phyloP scores from a whole-genome alignment of 2,888 invertebrate species.

The Andrena chrysosceles region DNA sequence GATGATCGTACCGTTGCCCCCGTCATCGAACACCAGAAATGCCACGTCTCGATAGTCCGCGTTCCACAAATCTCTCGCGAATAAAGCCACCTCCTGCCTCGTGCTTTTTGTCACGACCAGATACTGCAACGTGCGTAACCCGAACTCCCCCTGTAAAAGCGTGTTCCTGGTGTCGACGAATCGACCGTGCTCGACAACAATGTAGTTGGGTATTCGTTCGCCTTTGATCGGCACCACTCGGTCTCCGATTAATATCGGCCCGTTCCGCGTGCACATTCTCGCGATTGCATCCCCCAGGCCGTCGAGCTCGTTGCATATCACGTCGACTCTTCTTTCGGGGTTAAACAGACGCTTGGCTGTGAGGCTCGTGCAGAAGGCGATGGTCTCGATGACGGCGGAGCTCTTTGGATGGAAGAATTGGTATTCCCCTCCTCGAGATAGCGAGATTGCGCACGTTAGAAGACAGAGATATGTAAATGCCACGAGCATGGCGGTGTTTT shows the following conservation, averaged over 20 bases:
- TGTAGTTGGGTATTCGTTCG: slow-evolving; percentile 27
- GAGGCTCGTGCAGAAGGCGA: slow-evolving; percentile 20
- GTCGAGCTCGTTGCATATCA: slow-evolving; percentile 7
- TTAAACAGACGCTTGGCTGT: slow-evolving; percentile 38
- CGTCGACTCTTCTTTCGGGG: slow-evolving; percentile 27
- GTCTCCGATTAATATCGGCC: slow-evolving; percentile 1
- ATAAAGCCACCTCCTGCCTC: background rate
- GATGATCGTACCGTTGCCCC: slow-evolving; percentile 20
- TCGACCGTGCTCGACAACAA: slow-evolving; percentile 28
- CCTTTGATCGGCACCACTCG: background rate
- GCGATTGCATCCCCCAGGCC: slow-evolving; percentile 30
- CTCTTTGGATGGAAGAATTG: slow-evolving; percentile 11
- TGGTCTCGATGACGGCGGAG: slow-evolving; percentile 1
- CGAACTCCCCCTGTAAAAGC: background rate
- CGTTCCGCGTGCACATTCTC: background rate
- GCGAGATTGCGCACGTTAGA: background rate
- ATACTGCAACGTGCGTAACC: slow-evolving; percentile 24
- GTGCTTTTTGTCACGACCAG: slow-evolving; percentile 39
- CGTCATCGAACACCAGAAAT: slow-evolving; percentile 37
- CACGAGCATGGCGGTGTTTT: background rate
- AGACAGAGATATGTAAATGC: background rate
- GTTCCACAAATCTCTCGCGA: slow-evolving; percentile 34
- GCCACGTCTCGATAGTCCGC: slow-evolving; percentile 38
- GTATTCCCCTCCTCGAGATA: background rate
- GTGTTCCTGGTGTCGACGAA: slow-evolving; percentile 8